phyloP scores from a whole-genome alignment of 2,888 invertebrate species.

The Tenthredo distinguenda region DNA sequence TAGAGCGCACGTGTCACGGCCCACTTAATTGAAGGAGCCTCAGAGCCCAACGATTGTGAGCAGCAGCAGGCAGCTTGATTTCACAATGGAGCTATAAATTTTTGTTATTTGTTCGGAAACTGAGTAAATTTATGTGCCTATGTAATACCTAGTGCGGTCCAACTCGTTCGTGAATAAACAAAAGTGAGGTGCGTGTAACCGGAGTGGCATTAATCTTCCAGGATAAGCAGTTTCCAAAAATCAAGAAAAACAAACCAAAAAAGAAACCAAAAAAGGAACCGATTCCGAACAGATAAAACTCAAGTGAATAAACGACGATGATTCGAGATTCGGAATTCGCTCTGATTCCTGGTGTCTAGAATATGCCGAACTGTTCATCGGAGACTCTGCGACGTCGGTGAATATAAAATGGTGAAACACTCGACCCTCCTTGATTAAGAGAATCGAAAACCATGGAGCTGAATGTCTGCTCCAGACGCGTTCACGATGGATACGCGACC shows the following conservation, averaged over 20 bases:
- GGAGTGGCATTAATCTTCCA: slow-evolving; percentile 8
- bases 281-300: neutral
- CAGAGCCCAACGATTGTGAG: neutral
- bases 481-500: slow-evolving; percentile 94
- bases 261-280: neutral
- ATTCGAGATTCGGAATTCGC: neutral
- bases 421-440: slow-evolving; percentile 5
- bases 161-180: neutral
- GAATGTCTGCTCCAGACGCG: slow-evolving; percentile 78
- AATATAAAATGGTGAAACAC: neutral
- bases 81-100: slow-evolving; percentile 48
- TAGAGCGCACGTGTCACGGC: slow-evolving; percentile 25
- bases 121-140: neutral
- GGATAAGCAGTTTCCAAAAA: neutral
- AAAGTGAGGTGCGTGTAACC: slow-evolving; percentile 34
- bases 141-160: neutral
- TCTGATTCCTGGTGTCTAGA: neutral
- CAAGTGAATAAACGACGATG: neutral
- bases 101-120: slow-evolving; percentile 27
- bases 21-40: neutral
- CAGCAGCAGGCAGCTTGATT: slow-evolving; percentile 40
- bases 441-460: slow-evolving; percentile 67
- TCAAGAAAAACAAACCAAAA: neutral
- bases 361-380: neutral
- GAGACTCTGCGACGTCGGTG: neutral